phyloP scores from a whole-genome alignment of 64 coral and sea anemone genomes.

The Stichodactyla helianthus region DNA sequence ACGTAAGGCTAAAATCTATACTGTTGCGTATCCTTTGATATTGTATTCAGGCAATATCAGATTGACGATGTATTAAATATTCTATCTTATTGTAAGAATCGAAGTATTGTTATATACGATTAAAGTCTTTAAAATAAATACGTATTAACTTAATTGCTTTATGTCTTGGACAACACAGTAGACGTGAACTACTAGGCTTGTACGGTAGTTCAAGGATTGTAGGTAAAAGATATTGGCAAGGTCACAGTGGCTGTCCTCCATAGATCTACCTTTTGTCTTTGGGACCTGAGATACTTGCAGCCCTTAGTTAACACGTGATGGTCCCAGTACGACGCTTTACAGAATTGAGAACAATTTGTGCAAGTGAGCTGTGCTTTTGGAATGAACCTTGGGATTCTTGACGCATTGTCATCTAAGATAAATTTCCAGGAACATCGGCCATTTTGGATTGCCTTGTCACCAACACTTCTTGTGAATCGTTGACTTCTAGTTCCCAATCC shows the following conservation, averaged over 20 bases:
- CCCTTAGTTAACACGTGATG: slow-evolving; percentile 23
- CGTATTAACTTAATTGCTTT: background rate
- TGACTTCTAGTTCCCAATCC: background rate
- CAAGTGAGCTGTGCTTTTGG: slow-evolving; percentile 24
- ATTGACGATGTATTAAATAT: no score
- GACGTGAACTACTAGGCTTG: background rate
- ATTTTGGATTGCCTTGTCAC: background rate
- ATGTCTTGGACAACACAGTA: background rate
- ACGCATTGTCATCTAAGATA: background rate
- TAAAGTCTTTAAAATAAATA: background rate
- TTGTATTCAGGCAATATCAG: background rate
- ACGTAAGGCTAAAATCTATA: no score
- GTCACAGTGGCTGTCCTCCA: slow-evolving; percentile 31
- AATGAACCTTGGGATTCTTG: slow-evolving; percentile 20
- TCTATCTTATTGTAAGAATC: background rate
- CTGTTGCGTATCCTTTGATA: background rate
- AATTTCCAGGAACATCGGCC: slow-evolving; percentile 25
- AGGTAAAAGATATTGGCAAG: slow-evolving; percentile 1
- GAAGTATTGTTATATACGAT: background rate
- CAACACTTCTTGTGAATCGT: background rate
- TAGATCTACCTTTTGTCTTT: background rate
- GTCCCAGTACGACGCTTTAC: background rate
- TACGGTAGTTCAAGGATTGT: background rate
- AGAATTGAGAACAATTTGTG: slow-evolving; percentile 6
- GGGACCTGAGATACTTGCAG: background rate